Evolutionary conservation across 2,888 invertebrate species (phyloP).

Genomic region (Tiliacea citrago): DNA sequence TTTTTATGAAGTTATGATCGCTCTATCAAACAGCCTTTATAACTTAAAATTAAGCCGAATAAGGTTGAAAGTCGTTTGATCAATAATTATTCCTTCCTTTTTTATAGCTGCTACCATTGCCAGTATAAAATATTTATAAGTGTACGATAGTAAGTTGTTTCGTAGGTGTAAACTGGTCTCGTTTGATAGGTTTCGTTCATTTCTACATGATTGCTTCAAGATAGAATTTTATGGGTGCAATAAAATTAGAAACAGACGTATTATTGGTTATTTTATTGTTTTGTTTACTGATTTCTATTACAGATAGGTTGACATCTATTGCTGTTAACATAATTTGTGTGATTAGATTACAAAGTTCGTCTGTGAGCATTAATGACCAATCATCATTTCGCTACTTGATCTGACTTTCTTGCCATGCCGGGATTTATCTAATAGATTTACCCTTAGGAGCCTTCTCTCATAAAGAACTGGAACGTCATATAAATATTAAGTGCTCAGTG

Average conservation of each 20-base stretch:
- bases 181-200: constrained; percentile 14
- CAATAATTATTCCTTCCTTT: background rate
- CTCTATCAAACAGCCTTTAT: background rate
- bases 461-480: no score
- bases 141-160: constrained; percentile 7
- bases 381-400: constrained; percentile 6
- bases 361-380: background rate
- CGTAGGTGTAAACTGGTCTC: constrained; percentile 9
- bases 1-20: constrained; percentile 19
- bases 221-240: constrained; percentile 14
- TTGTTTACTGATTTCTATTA: constrained; percentile 32
- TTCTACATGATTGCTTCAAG: constrained; percentile 13
- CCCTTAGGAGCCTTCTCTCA: no score
- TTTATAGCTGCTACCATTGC: background rate
- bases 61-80: constrained; percentile 14
- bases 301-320: constrained; percentile 18
- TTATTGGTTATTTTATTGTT: constrained; percentile 5
- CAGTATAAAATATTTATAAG: background rate
- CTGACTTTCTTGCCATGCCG: background rate
- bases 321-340: constrained; percentile 20
- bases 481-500: no score
- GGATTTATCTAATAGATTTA: no score
- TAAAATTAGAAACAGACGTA: constrained; percentile 34
- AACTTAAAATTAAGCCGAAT: background rate
- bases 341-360: constrained; percentile 5